phyloP scores from a whole-genome alignment of 2,888 invertebrate genomes.

The Tetropium fuscum region DNA sequence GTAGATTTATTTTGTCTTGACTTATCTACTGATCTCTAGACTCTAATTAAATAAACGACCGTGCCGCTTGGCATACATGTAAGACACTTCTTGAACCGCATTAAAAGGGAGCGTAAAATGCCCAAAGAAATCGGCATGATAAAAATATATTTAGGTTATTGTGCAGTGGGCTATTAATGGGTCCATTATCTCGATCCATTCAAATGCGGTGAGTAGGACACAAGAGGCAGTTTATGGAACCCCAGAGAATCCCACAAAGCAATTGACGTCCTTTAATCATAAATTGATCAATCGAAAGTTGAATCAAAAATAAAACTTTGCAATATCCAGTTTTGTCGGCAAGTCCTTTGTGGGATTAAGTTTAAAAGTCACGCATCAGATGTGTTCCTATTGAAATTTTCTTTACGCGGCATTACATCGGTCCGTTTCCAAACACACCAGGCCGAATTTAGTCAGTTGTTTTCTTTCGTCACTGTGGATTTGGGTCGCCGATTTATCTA shows the following conservation, averaged over 20 bases:
- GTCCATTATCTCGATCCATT: too few relatives aligned
- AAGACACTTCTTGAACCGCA: too few relatives aligned
- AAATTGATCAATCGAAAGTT: conserved; percentile 57
- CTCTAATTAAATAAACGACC: too few relatives aligned
- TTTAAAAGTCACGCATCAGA: conserved; percentile 60
- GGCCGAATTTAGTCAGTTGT: conserved; percentile 50
- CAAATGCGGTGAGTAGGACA: not conserved
- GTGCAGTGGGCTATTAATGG: not conserved
- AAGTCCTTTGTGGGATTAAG: conserved; percentile 56
- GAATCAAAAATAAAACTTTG: conserved; percentile 55
- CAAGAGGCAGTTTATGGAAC: conserved; percentile 25
- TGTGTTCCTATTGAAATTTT: conserved; percentile 42
- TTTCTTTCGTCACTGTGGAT: conserved; percentile 53
- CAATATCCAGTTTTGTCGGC: conserved; percentile 54
- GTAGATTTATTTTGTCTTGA: too few relatives aligned
- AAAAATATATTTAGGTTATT: conserved; percentile 5
- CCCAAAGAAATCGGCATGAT: conserved; percentile 21
- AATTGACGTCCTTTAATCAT: conserved; percentile 57
- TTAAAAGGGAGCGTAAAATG: too few relatives aligned
- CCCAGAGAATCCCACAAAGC: conserved; percentile 49
- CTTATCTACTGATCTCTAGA: too few relatives aligned
- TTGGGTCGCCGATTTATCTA: conserved; percentile 53
- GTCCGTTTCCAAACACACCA: conserved; percentile 18
- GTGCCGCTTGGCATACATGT: too few relatives aligned
- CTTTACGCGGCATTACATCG: conserved; percentile 21